Evolutionary conservation across 2,113 vertebrate species (phyloP).

Genomic region (Anthoscopus minutus): DNA sequence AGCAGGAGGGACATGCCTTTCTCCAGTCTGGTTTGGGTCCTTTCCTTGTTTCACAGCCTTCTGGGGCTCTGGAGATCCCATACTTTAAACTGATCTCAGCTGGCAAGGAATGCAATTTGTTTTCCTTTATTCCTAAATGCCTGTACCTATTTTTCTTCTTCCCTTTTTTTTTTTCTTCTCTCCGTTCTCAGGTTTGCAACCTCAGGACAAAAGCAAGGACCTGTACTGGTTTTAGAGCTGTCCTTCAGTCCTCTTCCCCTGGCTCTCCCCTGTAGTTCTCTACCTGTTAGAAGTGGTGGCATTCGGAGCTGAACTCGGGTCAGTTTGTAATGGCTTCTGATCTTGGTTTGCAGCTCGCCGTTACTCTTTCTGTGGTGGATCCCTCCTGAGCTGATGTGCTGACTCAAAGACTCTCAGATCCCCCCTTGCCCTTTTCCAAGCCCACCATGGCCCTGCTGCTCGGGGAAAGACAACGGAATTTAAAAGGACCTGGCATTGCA

Average conservation of each 20-base stretch:
- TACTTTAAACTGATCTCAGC: background rate
- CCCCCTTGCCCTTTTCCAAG: constrained; percentile 59
- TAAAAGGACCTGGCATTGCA: constrained; percentile 45
- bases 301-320: constrained; percentile 68
- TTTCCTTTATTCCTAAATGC: constrained; percentile 62
- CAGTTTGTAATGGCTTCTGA: constrained; percentile 89
- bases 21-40: background rate
- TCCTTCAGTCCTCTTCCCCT: constrained; percentile 59
- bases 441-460: constrained; percentile 28
- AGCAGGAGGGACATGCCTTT: background rate
- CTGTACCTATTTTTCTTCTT: constrained; percentile 62
- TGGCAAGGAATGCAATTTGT: constrained; percentile 30
- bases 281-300: constrained; percentile 67
- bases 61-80: background rate
- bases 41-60: background rate
- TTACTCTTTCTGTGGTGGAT: constrained; percentile 84
- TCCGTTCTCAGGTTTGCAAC: constrained; percentile 89
- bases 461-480: constrained; percentile 54
- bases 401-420: constrained; percentile 57
- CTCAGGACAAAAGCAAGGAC: constrained; percentile 96
- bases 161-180: constrained; percentile 45
- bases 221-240: constrained; percentile 94
- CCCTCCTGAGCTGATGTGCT: constrained; percentile 86
- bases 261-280: constrained; percentile 74
- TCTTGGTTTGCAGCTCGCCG: constrained; percentile 95